A percentile compares a stretch with the other conserved stretches of the same genome.
Conservation (phyloP, 2,888 invertebrate species). For the Lepidonotus clava region DNA sequence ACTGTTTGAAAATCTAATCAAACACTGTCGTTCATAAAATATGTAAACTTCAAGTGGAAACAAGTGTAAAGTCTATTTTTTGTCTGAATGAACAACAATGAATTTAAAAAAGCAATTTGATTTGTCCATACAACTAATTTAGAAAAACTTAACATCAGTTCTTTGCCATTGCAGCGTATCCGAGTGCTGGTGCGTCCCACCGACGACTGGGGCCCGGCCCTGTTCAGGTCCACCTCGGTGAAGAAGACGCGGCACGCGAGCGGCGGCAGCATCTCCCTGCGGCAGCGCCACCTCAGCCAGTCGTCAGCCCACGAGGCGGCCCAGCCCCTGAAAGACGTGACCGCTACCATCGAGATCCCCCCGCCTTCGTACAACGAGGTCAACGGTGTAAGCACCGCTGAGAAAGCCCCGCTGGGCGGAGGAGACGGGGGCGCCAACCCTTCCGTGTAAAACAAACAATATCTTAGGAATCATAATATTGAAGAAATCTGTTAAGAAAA, state of each 20-base stretch:
- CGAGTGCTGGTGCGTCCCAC: not conserved
- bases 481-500: too few species aligned
- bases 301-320: not conserved
- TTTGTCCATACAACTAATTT: too few species aligned
- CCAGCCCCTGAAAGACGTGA: constrained; percentile 1
- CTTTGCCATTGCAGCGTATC: constrained; percentile 37
- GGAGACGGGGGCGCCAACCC: not conserved
- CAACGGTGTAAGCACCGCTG: not conserved
- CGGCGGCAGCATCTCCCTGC: not conserved
- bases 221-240: constrained; percentile 42
- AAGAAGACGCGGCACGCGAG: constrained; percentile 22
- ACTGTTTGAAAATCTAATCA: too few species aligned
- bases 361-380: not conserved
- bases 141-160: too few species aligned
- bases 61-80: too few species aligned
- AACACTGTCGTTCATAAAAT: too few species aligned
- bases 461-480: too few species aligned
- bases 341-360: constrained; percentile 22
- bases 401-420: not conserved
- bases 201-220: constrained; percentile 53
- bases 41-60: too few species aligned
- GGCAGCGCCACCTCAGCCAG: constrained; percentile 33
- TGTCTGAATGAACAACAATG: too few species aligned
- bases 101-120: too few species aligned
- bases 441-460: not conserved